Evolutionary conservation across 2,113 vertebrate genomes (phyloP).

Genomic region (Todiramphus saurophagus): DNA sequence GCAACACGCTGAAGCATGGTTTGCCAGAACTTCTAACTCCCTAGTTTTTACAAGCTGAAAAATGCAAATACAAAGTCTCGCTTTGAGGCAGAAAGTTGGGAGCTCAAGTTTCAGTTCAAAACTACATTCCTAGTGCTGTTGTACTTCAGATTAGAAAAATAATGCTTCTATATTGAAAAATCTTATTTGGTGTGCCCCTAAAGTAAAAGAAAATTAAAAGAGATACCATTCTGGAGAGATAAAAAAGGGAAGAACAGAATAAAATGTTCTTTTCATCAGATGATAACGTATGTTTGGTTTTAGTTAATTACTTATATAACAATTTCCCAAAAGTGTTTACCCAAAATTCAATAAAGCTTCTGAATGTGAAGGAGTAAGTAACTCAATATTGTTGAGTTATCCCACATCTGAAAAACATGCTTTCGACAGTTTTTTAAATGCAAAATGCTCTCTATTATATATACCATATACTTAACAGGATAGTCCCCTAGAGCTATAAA

Average conservation of each 20-base stretch:
- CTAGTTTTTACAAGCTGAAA: background rate
- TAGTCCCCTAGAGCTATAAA: background rate
- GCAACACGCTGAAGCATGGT: background rate
- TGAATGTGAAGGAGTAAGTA: background rate
- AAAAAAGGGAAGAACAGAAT: background rate
- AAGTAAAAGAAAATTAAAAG: background rate
- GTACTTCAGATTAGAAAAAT: background rate
- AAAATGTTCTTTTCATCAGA: background rate
- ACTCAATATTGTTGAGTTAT: background rate
- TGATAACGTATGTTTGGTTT: accelerated
- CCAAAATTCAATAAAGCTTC: background rate
- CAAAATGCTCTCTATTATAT: background rate
- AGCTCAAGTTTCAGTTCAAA: conserved; percentile 5
- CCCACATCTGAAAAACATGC: background rate
- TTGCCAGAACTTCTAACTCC: background rate
- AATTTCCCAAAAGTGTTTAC: background rate
- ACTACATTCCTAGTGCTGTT: background rate
- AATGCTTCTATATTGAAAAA: background rate
- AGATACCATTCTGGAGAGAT: background rate
- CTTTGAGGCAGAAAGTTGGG: background rate
- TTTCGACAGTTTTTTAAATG: background rate
- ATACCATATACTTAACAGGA: background rate
- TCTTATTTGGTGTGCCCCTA: background rate
- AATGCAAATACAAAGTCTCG: conserved; percentile 25
- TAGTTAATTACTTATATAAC: background rate